Evolutionary conservation across 1,140 invertebrate species (phyloP), one percentile per base, ranked within the genome.

Genomic region (Drosophila bipectinata): DNA sequence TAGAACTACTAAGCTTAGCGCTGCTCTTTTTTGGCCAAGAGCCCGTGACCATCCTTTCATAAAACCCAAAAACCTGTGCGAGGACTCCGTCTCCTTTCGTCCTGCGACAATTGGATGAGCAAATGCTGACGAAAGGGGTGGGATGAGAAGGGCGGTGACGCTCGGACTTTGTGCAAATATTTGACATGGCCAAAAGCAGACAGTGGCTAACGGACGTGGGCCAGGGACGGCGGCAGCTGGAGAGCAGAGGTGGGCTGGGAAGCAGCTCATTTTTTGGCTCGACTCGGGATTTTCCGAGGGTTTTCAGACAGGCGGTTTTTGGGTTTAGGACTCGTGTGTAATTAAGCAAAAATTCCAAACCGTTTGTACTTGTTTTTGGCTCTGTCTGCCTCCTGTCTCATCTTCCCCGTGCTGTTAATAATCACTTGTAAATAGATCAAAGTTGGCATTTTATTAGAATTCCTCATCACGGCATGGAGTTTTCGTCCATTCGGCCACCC

Each of bases 391-490:
- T 12, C 48, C 1, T 26, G 12, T 15, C 9, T 10, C 10, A 39
- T n/a, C 9, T 4, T 21, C 8, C 34, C 67, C 58, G 58, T 67
- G 64, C 69, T 78, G 58, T 72, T 84, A 79, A 84, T 83, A 83
- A 83, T 83, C 82, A 78, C 79, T 84, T 83, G 80, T 84, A 83
- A 83, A 84, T 83, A 84, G 79, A 83, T 83, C 79, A 83, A 83
- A 83, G 80, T 79, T 83, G 80, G 64, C 80, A 83, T 80, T 79
- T 83, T 83, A 77, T 81, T 81, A 74, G 73, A 59, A 62, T 74
- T 51, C 21, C 37, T 37, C 55, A 60, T 51, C 51, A 37, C 41
- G 39, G 64, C 18, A 26, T 24, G 63, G 52, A 48, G 39, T 68
- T 56, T 68, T 54, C 21, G 48, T 39, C 41, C 49, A 45, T 18